A percentile compares a stretch with the other conserved stretches of the same genome.
phyloP scores from a whole-genome alignment of 2,113 vertebrate genomes.

The Mionectes macconnelli region DNA sequence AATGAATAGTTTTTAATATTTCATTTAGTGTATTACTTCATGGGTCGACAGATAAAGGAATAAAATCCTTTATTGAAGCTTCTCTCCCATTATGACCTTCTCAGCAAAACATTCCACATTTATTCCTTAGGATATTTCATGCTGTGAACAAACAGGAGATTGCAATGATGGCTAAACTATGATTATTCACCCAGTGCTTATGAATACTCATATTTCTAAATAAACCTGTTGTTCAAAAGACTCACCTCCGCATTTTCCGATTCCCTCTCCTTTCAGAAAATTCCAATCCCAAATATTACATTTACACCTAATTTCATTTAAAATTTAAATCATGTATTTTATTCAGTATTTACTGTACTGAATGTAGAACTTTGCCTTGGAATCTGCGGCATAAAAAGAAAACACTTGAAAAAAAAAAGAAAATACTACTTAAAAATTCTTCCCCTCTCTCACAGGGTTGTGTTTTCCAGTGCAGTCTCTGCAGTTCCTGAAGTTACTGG shows the following conservation, averaged over 20 bases:
- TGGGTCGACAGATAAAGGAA: background rate
- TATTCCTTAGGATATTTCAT: background rate
- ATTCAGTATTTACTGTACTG: background rate
- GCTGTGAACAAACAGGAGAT: background rate
- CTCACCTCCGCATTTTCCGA: background rate
- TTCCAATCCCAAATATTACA: background rate
- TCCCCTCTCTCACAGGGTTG: background rate
- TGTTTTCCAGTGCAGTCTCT: background rate
- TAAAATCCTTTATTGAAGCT: background rate
- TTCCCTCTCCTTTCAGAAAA: background rate
- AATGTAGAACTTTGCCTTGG: background rate
- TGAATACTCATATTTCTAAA: background rate
- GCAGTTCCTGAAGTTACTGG: background rate
- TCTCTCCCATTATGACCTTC: background rate
- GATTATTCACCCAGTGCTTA: background rate
- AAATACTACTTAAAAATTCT: background rate
- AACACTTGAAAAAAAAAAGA: background rate
- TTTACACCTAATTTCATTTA: background rate
- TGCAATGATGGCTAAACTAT: background rate
- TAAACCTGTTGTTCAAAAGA: background rate
- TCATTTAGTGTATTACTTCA: background rate
- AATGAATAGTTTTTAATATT: background rate
- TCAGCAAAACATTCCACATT: background rate
- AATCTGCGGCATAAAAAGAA: background rate
- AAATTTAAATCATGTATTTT: background rate